phyloP scores from a whole-genome alignment of 1,140 invertebrate species.

The Eulimnadia texana region DNA sequence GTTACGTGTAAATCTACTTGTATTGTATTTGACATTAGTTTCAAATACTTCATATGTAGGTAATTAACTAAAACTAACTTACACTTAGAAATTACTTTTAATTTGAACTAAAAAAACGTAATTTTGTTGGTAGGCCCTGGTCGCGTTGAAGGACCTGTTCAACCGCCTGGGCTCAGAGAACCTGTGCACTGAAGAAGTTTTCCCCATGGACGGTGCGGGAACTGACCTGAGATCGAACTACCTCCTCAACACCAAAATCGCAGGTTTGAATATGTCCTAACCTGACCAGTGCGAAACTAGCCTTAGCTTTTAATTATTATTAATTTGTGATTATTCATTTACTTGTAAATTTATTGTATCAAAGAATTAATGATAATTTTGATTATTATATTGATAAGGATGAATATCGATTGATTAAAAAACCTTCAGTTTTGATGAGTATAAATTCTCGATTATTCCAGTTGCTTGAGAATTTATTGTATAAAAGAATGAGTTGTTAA shows the following conservation, averaged over 20 bases:
- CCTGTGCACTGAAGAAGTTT: slow-evolving; percentile 77
- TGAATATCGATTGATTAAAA: too few relatives aligned
- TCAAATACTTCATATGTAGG: too few relatives aligned
- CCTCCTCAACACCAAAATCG: slow-evolving; percentile 76
- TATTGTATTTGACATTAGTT: neutral
- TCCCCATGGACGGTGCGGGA: slow-evolving; percentile 67
- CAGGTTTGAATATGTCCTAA: slow-evolving; percentile 31
- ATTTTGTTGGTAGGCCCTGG: slow-evolving; percentile 55
- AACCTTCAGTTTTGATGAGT: too few relatives aligned
- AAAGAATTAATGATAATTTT: too few relatives aligned
- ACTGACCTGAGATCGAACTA: slow-evolving; percentile 84
- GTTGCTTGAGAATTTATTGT: too few relatives aligned
- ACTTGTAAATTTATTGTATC: too few relatives aligned
- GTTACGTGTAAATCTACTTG: neutral
- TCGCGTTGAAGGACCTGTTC: slow-evolving; percentile 86
- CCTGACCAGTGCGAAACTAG: neutral
- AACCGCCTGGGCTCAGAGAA: slow-evolving; percentile 75
- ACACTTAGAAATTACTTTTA: too few relatives aligned
- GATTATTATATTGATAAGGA: too few relatives aligned
- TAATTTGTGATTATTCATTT: slow-evolving; percentile 13
- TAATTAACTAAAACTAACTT: too few relatives aligned
- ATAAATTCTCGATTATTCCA: too few relatives aligned
- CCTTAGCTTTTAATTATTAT: neutral
- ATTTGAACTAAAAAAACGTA: slow-evolving; percentile 19
- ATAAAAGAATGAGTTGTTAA: too few relatives aligned